A percentile compares a stretch with the other conserved stretches of the same genome.
Conservation (phyloP, 2,888 invertebrate genomes). For the Didymodactylos carnosus region DNA sequence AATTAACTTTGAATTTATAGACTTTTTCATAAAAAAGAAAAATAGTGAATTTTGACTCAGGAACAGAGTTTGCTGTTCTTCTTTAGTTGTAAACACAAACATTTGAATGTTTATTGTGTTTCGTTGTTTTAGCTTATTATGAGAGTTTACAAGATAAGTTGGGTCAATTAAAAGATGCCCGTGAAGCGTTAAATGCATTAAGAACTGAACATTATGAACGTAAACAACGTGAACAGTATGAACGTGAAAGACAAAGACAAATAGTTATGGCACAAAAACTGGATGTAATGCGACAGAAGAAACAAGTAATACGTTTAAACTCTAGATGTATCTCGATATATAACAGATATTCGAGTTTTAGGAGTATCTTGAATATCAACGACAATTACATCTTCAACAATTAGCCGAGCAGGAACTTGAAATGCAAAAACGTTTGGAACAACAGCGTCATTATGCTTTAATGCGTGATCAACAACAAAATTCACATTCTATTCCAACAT, state of each 20-base stretch:
- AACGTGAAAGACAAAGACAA: conserved; percentile 71
- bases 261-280: conserved; percentile 87
- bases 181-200: conserved; percentile 79
- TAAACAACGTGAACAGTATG: conserved; percentile 65
- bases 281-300: conserved; percentile 93
- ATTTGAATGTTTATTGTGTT: too few relatives aligned
- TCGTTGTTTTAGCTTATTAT: conserved; percentile 38
- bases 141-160: conserved; percentile 53
- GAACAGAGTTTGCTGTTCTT: too few relatives aligned
- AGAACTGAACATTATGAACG: conserved; percentile 76
- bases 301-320: conserved; percentile 38
- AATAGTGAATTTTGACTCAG: too few relatives aligned
- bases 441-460: neutral
- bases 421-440: neutral
- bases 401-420: neutral
- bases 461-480: neutral
- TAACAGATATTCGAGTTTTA: neutral
- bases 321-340: neutral
- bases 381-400: neutral
- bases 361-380: neutral
- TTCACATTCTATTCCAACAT: too few relatives aligned
- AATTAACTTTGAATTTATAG: too few relatives aligned
- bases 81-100: too few relatives aligned
- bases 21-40: too few relatives aligned
- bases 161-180: conserved; percentile 70